Conservation (phyloP, 2,888 invertebrate species). For the Andrena bicolor region DNA sequence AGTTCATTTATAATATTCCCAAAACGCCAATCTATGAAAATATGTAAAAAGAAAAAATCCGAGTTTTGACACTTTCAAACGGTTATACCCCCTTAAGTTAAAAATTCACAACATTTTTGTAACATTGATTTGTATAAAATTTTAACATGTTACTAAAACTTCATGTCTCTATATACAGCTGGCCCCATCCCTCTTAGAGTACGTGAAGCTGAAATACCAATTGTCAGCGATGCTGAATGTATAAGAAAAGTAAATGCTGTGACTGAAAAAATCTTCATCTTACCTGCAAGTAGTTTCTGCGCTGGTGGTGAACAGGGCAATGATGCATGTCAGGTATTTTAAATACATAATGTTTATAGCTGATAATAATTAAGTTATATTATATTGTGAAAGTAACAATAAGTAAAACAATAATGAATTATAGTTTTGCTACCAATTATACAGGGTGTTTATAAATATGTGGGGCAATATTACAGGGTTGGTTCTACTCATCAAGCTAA, state of each 20-base stretch:
- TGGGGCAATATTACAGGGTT: no score
- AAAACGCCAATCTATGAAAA: no score
- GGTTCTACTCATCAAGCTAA: no score
- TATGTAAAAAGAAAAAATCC: no score
- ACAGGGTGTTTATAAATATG: no score
- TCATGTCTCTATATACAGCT: constrained; percentile 86
- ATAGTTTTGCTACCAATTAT: background rate
- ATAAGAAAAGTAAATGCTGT: constrained; percentile 97
- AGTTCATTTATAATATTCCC: no score
- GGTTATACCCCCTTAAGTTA: no score
- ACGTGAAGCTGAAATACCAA: constrained; percentile 95
- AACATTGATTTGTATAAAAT: background rate
- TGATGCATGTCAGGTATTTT: constrained; percentile 94
- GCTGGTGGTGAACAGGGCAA: constrained; percentile 97
- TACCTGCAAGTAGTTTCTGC: constrained; percentile 97
- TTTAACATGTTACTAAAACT: constrained; percentile 14
- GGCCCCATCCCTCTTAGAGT: constrained; percentile 96
- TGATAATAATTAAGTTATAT: background rate
- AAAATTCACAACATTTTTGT: no score
- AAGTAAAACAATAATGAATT: background rate
- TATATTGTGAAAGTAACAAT: background rate
- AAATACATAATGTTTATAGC: background rate
- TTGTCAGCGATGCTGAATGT: constrained; percentile 96
- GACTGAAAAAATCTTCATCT: constrained; percentile 96
- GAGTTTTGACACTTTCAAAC: no score